These are phyloP conservation scores for Urosaurus nigricauda DNA, from an alignment of 2,797 vertebrate species.

Conservation along the genomic window DNA sequence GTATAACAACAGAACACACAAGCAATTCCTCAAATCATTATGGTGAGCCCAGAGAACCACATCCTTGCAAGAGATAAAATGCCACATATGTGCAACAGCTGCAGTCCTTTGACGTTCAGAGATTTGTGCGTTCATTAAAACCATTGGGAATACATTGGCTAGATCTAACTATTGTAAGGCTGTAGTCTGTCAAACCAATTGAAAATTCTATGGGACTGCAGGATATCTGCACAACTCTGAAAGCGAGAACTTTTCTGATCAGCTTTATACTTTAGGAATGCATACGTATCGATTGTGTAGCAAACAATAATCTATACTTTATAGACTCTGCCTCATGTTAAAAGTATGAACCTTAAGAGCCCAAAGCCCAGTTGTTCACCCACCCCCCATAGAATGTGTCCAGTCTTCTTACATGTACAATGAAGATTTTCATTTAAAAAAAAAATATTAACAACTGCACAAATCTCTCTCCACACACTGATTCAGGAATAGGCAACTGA, in stretches of 20 bases:
- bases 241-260: background rate
- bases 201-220: background rate
- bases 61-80: background rate
- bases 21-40: background rate
- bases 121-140: background rate
- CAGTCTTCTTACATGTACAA: background rate
- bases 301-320: background rate
- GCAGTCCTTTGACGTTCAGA: background rate
- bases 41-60: background rate
- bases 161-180: background rate
- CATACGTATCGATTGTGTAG: background rate
- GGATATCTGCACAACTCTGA: background rate
- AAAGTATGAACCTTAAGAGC: background rate
- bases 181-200: background rate
- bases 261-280: background rate
- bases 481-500: no score
- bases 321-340: background rate
- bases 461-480: no score
- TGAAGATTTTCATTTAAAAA: background rate
- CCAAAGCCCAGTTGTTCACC: constrained; percentile 58
- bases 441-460: no score
- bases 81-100: background rate
- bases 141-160: background rate
- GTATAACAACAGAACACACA: background rate
- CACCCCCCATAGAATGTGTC: constrained; percentile 57